Evolutionary conservation across 2,888 invertebrate species (phyloP), one percentile per base, ranked within the genome.

Genomic region (Rhagophthalmus giganteus): DNA sequence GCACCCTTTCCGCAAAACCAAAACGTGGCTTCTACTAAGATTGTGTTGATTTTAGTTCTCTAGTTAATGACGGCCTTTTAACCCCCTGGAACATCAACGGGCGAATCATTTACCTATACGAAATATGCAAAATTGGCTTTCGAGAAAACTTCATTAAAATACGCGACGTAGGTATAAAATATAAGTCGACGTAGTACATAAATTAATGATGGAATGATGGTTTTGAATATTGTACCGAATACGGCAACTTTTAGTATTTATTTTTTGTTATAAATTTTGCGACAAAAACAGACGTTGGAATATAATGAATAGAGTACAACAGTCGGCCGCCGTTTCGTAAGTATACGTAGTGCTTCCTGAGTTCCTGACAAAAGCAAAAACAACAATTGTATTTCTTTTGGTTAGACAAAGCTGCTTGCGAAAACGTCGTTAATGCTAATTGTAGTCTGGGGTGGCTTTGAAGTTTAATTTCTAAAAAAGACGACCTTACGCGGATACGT

Each of bases 371-470:
- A 27, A 24, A 20, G 39, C 28, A 39, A n/a, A n/a, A 27, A 39
- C 20, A 27, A 38, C 28, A 39, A 30, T 16, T 30, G 8, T 30
- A 30, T 20, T 35, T 39, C 39, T 39, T 39, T 39, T 39, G 3
- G 39, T 30, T 30, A 20, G 3, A 30, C 27, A 30, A 28, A 39
- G 16, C 39, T 11, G 39, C 30, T 28, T 39, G 39, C 27, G 39
- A n/a, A 38, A 39, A 39, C 39, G 14, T 28, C 39, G 28, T 30
- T 39, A 28, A 39, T 39, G 28, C 27, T 39, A 39, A 39, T 39
- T 39, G 28, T 27, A 39, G 39, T 16, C 10, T 28, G 39, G 11
- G 30, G 20, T n/a, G 3, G 15, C 39, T 39, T 39, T 39, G 39
- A 39, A 39, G 39, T 39, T 39, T 39, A 39, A 39, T 39, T 10